Evolutionary conservation across 1,140 invertebrate species (phyloP).

Genomic region (Hesperophylax magnus): DNA sequence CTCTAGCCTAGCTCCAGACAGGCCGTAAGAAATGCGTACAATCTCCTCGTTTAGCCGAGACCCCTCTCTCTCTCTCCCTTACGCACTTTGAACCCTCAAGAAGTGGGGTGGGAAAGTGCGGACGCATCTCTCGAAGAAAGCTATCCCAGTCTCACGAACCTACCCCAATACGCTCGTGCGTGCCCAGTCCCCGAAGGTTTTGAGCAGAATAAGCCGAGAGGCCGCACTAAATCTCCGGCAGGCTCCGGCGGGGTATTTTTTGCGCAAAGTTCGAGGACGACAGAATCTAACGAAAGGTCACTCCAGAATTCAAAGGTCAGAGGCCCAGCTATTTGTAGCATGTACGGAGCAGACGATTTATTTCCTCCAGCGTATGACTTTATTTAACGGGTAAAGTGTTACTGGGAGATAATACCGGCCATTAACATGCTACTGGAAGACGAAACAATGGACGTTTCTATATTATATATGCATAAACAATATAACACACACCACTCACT

Average conservation of each 20-base stretch:
- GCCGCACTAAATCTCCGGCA: slow-evolving; percentile 43
- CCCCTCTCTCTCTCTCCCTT: slow-evolving; percentile 11
- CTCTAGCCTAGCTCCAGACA: slow-evolving; percentile 16
- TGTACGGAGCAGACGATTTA: slow-evolving; percentile 44
- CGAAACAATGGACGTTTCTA: slow-evolving; percentile 41
- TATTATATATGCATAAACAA: background rate
- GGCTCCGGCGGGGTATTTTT: slow-evolving; percentile 36
- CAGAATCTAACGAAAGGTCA: slow-evolving; percentile 39
- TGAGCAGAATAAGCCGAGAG: slow-evolving; percentile 32
- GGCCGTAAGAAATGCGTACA: slow-evolving; percentile 53
- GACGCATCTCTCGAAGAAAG: slow-evolving; percentile 59
- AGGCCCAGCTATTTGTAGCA: slow-evolving; percentile 19
- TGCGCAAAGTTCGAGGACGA: slow-evolving; percentile 2
- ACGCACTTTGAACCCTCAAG: background rate
- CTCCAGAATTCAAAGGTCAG: slow-evolving; percentile 41
- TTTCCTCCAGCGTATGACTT: slow-evolving; percentile 45
- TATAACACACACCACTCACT: slow-evolving; percentile 1
- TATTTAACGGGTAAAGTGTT: slow-evolving; percentile 48
- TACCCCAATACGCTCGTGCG: slow-evolving; percentile 53
- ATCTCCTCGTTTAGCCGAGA: background rate
- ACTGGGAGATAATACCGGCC: slow-evolving; percentile 38
- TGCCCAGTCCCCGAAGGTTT: slow-evolving; percentile 47
- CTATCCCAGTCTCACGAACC: slow-evolving; percentile 55
- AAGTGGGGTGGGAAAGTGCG: slow-evolving; percentile 63
- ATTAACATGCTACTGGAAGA: slow-evolving; percentile 2